Evolutionary conservation across 2,888 invertebrate genomes (phyloP).

Genomic region (Lasius platythorax): DNA sequence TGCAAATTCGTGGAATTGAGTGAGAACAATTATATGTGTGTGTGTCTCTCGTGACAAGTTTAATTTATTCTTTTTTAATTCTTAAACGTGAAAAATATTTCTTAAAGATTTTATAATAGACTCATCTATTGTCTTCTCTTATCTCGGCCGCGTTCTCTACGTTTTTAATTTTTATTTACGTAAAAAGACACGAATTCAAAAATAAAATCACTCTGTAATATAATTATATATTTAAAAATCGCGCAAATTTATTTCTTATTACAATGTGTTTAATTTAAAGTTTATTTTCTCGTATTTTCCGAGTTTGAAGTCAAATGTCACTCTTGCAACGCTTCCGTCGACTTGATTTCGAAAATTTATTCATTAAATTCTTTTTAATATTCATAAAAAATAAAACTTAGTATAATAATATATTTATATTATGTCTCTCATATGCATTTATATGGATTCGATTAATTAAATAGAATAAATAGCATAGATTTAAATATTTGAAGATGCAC

Average conservation of each 20-base stretch:
- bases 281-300: neutral
- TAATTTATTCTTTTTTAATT: neutral
- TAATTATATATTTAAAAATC: neutral
- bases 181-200: conserved; percentile 5
- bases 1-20: neutral
- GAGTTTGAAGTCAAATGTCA: neutral
- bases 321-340: neutral
- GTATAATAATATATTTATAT: neutral
- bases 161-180: neutral
- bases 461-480: neutral
- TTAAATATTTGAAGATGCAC: neutral
- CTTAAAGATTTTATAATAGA: neutral
- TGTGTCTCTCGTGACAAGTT: neutral
- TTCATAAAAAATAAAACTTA: neutral
- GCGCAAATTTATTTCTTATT: conserved; percentile 6
- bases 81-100: neutral
- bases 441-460: neutral
- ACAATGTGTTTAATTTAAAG: neutral
- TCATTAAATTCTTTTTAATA: neutral
- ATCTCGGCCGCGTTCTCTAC: conserved; percentile 14
- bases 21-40: neutral
- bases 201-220: conserved; percentile 27
- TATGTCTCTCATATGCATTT: neutral
- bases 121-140: conserved; percentile 23
- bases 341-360: neutral